Evolutionary conservation across 2,797 vertebrate species (phyloP).

Genomic region (Periophthalmus magnuspinnatus): DNA sequence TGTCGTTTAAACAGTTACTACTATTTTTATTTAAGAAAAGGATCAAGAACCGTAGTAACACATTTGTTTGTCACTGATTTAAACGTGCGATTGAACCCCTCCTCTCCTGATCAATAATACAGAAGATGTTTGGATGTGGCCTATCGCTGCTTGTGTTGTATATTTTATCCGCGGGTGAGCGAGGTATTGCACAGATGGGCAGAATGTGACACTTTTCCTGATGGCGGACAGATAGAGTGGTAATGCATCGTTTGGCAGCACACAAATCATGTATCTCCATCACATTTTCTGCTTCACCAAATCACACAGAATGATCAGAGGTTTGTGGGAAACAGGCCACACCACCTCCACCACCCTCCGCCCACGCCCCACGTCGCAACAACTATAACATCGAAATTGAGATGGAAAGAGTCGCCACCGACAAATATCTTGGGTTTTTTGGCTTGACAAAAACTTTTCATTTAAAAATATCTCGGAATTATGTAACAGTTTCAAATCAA

Average conservation of each 20-base stretch:
- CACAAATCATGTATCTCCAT: constrained; percentile 38
- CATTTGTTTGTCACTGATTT: constrained; percentile 8
- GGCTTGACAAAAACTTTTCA: too few species aligned
- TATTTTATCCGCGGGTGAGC: neutral
- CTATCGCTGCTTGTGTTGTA: constrained; percentile 6
- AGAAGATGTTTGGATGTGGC: neutral
- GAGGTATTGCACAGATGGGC: constrained; percentile 11
- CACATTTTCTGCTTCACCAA: constrained; percentile 36
- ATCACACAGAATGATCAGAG: constrained; percentile 34
- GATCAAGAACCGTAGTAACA: neutral
- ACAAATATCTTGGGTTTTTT: too few species aligned
- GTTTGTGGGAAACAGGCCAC: constrained; percentile 16
- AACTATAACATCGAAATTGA: too few species aligned
- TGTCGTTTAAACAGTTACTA: too few species aligned
- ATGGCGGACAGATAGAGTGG: constrained; percentile 6
- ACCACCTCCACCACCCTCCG: neutral
- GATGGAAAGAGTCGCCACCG: too few species aligned
- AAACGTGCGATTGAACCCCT: neutral
- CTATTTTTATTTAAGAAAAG: too few species aligned
- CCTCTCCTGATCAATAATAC: neutral
- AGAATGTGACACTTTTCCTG: constrained; percentile 15
- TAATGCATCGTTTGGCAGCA: constrained; percentile 26
- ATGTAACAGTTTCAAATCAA: too few species aligned
- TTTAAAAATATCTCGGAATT: too few species aligned
- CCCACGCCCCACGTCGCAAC: too few species aligned